These are phyloP conservation scores for Drosophila funebris DNA, from an alignment of 1,140 invertebrate genomes.

Conservation along the genomic window DNA sequence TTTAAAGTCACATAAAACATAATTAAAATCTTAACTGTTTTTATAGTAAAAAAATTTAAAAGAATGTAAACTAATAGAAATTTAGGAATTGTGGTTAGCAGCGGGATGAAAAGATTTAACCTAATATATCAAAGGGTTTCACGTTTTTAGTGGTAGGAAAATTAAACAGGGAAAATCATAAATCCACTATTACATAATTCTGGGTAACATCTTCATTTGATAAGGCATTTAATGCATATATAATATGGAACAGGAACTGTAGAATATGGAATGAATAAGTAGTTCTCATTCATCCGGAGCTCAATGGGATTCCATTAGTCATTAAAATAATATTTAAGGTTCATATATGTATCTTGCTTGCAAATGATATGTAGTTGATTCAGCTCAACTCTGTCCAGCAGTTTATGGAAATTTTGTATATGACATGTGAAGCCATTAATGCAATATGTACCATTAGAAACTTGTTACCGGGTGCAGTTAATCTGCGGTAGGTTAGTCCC, in stretches of 20 bases:
- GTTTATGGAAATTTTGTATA: conserved; percentile 46
- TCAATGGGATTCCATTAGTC: background rate
- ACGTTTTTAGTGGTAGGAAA: background rate
- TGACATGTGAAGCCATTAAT: background rate
- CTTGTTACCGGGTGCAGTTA: conserved; percentile 18
- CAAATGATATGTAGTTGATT: background rate
- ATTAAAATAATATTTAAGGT: background rate
- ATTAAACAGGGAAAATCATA: background rate
- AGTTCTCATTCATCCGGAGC: background rate
- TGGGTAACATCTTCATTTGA: background rate
- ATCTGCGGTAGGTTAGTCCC: conserved; percentile 9
- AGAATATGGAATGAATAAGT: background rate
- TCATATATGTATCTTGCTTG: background rate
- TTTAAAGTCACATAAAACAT: too few relatives aligned
- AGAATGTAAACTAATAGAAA: too few relatives aligned
- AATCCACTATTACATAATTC: background rate
- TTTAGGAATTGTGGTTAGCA: too few relatives aligned
- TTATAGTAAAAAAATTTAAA: too few relatives aligned
- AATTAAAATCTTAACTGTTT: too few relatives aligned
- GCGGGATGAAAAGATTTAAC: background rate
- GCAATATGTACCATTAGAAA: conserved; percentile 34
- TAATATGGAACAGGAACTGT: background rate
- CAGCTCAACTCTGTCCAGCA: background rate
- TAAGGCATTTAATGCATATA: background rate
- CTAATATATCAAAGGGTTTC: background rate